Base-by-base conservation (phyloP, 2,113 vertebrate genomes). In the Ardeotis arabs region DNA sequence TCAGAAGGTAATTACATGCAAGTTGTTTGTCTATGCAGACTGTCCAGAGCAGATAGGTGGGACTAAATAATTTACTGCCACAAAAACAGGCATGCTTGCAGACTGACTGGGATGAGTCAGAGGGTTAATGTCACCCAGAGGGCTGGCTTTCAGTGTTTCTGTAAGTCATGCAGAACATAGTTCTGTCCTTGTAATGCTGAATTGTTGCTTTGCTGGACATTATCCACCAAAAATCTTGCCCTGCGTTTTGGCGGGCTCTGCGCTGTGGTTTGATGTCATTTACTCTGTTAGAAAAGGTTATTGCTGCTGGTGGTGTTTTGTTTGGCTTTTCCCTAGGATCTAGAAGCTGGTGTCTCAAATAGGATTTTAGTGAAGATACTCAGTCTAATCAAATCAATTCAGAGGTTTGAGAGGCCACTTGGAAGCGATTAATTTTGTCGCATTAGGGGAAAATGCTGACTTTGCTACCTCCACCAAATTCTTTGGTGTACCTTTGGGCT, bases 101-200 rank as follows among this genome's bases (percentile, higher is more conserved):
- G 79, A 8, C 92, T 84, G 90, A 4, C 70, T 78, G 81, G 69
- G 35, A 13, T 92, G 90, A 93, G 88, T 96, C 90, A 91, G 78
- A 84, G 56, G 9, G 45, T 85, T 92, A 85, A 84, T 89, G 94
- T 91, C 90, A 92, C 94, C 87, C 96, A 44, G 53, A 93, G 82
- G 91, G 64, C 5, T 95, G 84, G 52, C 70, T 93, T 73, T 59
- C 69, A 37, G 60, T 62, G 83, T 62, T 89, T 45, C 59, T 91
- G 35, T 93, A 93, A 94, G 69, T 97, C 95, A 93, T 37, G 62
- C 89, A 63, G 82, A 76, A 76, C 88, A 52, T 87, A 67, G 95
- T 91, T 89, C 87, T 81, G 74, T 45, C 58, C 78, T 80, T 89
- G 52, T 47, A 41, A 1, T 63, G 90, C 84, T 79, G 87, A 96